These are phyloP conservation scores for Pedetes capensis DNA, from an alignment of 2,113 vertebrate genomes.

Conservation along the genomic window DNA sequence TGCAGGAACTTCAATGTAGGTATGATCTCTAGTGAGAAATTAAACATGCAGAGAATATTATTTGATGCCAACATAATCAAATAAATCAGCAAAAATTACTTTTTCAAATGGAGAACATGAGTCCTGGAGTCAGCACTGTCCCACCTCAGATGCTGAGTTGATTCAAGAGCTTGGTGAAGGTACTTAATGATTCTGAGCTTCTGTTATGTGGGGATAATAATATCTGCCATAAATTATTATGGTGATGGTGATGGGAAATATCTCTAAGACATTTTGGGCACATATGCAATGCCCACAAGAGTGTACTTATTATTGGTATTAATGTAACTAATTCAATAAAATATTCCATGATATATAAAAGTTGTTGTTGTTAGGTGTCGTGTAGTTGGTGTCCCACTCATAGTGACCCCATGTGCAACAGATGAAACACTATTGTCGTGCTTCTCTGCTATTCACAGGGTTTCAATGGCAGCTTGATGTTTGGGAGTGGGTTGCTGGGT, in stretches of 20 bases:
- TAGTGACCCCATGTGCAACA: too few species aligned
- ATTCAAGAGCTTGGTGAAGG: background rate
- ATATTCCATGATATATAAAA: background rate
- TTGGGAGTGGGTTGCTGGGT: too few species aligned
- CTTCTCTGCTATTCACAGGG: too few species aligned
- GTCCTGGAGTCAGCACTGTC: too few species aligned
- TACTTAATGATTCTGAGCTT: background rate
- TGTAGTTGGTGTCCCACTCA: too few species aligned
- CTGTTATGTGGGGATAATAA: background rate
- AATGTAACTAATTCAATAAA: constrained; percentile 3
- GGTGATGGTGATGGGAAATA: background rate
- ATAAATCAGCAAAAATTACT: background rate
- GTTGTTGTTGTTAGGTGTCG: too few species aligned
- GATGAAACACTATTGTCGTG: too few species aligned
- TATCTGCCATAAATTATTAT: background rate
- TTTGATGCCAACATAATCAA: background rate
- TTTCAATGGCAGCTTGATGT: too few species aligned
- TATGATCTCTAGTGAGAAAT: background rate
- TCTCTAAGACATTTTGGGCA: background rate
- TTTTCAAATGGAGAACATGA: background rate
- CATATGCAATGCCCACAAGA: background rate
- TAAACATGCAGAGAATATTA: background rate
- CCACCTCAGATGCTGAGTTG: background rate
- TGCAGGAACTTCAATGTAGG: background rate
- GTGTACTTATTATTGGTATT: background rate